Evolutionary conservation across 2,888 invertebrate genomes (phyloP), one percentile per base, ranked within the genome.

Genomic region (Torymus tubicola): DNA sequence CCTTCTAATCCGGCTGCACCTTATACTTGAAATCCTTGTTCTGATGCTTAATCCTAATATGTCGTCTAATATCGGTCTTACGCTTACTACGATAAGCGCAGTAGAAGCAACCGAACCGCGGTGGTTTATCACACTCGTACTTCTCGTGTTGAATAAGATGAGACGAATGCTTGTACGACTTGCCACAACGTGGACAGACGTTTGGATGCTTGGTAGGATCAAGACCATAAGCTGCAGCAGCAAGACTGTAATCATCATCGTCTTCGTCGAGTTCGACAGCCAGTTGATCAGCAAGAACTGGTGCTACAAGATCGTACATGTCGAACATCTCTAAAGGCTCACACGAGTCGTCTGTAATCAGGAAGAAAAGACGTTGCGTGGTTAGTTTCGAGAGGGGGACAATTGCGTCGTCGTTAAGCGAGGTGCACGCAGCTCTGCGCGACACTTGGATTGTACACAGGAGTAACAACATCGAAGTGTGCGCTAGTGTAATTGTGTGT

Each of bases 31-130:
- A 79, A 50, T 73, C 78, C 57, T 81, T 79, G 50, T 81, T 70
- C 60, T 71, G 61, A 14, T 83, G 83, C 12, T 68, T 76, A 21
- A 69, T 73, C 0, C 71, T 50, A 1, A 81, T 80, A 18, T 83
- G 83, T 2, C 81, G 24, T 0, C 71, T 42, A 0, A 83, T 76
- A 18, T 83, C 77, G 12, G 79, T 68, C 24, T 81, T 81, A n/a
- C 81, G 73, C 3, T 83, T 83, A 52, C 77, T 81, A 0, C 71
- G 68, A 53, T 87, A 87, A 4, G 83, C 77, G 83, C 91, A 91
- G 67, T 87, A 87, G n/a, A 88, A 87, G 80, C 91, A 91, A 60
- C 86, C 87, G 77, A 91, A 91, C 73, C 90, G 85, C 14, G 90
- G 89, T 1, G 83, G 84, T 83, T 89, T 88, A 60, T 18, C 88